phyloP scores from a whole-genome alignment of 2,888 invertebrate genomes.

The Eilema depressum region DNA sequence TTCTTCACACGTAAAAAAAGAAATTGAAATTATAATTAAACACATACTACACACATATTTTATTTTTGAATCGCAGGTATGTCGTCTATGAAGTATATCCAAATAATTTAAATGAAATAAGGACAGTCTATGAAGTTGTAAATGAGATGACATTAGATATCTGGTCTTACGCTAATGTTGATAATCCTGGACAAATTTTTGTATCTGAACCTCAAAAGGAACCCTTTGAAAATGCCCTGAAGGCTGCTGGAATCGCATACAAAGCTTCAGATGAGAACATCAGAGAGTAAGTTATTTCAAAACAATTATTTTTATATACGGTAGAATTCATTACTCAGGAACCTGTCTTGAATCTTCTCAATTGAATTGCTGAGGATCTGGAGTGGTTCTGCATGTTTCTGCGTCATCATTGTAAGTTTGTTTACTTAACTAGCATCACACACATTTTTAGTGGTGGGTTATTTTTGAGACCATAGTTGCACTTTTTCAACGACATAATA shows the following conservation, averaged over 20 bases:
- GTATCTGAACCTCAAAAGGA: conserved; percentile 57
- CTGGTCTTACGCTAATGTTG: conserved; percentile 63
- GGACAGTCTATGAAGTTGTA: conserved; percentile 56
- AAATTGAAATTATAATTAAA: no score
- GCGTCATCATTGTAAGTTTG: background rate
- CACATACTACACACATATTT: background rate
- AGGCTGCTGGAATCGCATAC: conserved; percentile 54
- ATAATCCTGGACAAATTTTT: conserved; percentile 59
- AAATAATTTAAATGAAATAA: conserved; percentile 52
- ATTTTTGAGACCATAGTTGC: no score
- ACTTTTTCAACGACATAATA: no score
- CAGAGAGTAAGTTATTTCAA: conserved; percentile 65
- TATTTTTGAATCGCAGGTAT: conserved; percentile 53
- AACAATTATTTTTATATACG: background rate
- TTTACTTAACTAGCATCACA: no score
- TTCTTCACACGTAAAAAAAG: no score
- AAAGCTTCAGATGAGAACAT: conserved; percentile 62
- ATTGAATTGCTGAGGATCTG: background rate
- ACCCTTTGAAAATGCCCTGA: conserved; percentile 56
- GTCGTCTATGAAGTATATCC: conserved; percentile 65
- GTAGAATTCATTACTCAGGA: no score
- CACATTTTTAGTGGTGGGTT: no score
- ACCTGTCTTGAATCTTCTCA: background rate
- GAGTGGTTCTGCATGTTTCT: accelerated
- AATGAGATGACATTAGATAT: conserved; percentile 58